These are phyloP conservation scores for Tachina lurida DNA, from an alignment of 2,888 invertebrate genomes.

Conservation along the genomic window DNA sequence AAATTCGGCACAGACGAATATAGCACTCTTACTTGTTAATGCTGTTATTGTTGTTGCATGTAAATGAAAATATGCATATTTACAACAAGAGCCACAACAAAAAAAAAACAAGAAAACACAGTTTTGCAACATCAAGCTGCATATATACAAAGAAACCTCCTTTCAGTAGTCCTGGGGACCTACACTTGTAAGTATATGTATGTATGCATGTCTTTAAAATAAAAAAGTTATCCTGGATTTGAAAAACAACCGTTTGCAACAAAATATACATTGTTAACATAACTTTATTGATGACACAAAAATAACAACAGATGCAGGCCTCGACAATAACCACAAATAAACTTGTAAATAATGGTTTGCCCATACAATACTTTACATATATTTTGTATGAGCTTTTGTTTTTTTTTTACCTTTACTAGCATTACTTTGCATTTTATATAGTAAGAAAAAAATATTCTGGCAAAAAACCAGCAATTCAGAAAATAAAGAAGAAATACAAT, in stretches of 20 bases:
- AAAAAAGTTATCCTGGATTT: conserved; percentile 6
- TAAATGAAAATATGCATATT: conserved; percentile 47
- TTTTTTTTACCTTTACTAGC: neutral
- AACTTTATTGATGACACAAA: conserved; percentile 72
- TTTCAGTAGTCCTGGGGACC: neutral
- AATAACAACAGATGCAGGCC: conserved; percentile 70
- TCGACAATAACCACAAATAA: conserved; percentile 71
- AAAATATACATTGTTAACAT: conserved; percentile 70
- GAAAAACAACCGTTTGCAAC: conserved; percentile 37
- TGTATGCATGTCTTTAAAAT: neutral
- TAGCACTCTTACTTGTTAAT: too few species aligned
- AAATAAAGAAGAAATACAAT: neutral
- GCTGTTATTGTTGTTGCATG: conserved; percentile 33
- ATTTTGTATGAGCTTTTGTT: neutral
- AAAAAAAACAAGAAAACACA: conserved; percentile 5
- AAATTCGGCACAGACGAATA: too few species aligned
- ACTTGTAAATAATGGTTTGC: conserved; percentile 70
- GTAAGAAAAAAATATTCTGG: conserved; percentile 18
- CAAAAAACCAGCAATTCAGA: conserved; percentile 28
- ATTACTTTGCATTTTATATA: conserved; percentile 2
- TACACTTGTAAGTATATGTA: too few species aligned
- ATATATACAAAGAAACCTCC: conserved; percentile 12
- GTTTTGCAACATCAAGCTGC: conserved; percentile 47
- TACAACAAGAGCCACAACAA: conserved; percentile 10
- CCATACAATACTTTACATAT: conserved; percentile 45